phyloP scores from a whole-genome alignment of 2,888 invertebrate genomes.

The Philopedon plagiatum region DNA sequence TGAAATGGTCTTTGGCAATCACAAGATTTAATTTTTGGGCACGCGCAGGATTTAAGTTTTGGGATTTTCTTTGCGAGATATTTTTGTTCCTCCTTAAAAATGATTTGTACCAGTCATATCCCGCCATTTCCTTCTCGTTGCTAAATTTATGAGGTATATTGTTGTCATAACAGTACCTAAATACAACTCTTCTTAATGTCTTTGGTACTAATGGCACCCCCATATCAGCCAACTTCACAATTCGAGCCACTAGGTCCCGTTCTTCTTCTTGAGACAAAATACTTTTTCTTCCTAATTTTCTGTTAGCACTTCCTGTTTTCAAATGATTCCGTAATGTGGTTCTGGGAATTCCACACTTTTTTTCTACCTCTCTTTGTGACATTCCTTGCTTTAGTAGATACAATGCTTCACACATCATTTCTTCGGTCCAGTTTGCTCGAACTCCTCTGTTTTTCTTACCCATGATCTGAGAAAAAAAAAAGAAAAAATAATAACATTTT shows the following conservation, averaged over 20 bases:
- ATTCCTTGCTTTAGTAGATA: conserved; percentile 26
- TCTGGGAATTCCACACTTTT: conserved; percentile 39
- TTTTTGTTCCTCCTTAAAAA: conserved; percentile 49
- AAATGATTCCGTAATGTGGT: conserved; percentile 35
- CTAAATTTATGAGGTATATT: neutral
- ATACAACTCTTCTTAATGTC: conserved; percentile 30
- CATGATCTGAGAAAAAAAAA: conserved; percentile 2
- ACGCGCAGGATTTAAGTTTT: conserved; percentile 52
- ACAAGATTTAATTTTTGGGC: conserved; percentile 48
- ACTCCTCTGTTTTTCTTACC: conserved; percentile 27
- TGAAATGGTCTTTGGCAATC: too few species aligned
- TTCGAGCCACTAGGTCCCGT: conserved; percentile 18
- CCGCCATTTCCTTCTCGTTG: conserved; percentile 36
- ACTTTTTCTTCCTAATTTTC: conserved; percentile 23
- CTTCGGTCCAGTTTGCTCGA: conserved; percentile 43
- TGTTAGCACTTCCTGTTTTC: conserved; percentile 21
- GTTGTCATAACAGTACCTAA: conserved; percentile 1
- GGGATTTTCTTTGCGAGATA: conserved; percentile 51
- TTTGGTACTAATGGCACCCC: conserved; percentile 31
- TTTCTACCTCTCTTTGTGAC: conserved; percentile 31
- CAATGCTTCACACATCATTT: conserved; percentile 46
- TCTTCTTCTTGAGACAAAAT: conserved; percentile 29
- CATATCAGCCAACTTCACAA: neutral
- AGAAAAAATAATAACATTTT: neutral
- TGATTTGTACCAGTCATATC: conserved; percentile 49